phyloP scores from a whole-genome alignment of 2,797 vertebrate species.

The Aldrovandia affinis region DNA sequence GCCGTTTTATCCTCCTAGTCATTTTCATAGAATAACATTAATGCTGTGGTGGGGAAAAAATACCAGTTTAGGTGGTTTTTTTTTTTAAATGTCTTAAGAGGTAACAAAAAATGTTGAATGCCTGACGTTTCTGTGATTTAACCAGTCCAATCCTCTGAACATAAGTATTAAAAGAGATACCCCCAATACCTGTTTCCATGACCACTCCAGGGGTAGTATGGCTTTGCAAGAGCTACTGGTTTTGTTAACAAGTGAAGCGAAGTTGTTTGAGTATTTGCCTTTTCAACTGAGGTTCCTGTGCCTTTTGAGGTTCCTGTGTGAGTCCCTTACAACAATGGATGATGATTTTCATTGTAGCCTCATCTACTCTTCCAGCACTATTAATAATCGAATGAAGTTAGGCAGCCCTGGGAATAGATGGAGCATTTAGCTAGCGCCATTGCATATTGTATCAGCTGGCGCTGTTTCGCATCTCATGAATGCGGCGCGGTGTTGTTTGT shows the following conservation, averaged over 20 bases:
- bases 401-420: background rate
- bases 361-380: background rate
- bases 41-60: background rate
- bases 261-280: too few species aligned
- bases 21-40: background rate
- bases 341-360: conserved; percentile 33
- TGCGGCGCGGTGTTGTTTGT: conserved; percentile 39
- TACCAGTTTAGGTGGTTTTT: background rate
- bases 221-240: background rate
- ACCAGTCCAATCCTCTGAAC: background rate
- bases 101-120: background rate
- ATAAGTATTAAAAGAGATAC: background rate
- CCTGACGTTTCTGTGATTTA: too few species aligned
- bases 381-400: background rate
- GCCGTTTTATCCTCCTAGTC: background rate
- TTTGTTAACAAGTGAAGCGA: too few species aligned
- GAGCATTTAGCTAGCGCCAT: background rate
- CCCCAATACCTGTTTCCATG: background rate
- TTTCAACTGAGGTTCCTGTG: background rate
- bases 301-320: too few species aligned
- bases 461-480: conserved; percentile 60
- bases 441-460: conserved; percentile 39
- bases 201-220: background rate
- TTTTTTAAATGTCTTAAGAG: background rate
- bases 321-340: background rate